Evolutionary conservation across 2,113 vertebrate genomes (phyloP).

Genomic region (Prunella fulvescens): DNA sequence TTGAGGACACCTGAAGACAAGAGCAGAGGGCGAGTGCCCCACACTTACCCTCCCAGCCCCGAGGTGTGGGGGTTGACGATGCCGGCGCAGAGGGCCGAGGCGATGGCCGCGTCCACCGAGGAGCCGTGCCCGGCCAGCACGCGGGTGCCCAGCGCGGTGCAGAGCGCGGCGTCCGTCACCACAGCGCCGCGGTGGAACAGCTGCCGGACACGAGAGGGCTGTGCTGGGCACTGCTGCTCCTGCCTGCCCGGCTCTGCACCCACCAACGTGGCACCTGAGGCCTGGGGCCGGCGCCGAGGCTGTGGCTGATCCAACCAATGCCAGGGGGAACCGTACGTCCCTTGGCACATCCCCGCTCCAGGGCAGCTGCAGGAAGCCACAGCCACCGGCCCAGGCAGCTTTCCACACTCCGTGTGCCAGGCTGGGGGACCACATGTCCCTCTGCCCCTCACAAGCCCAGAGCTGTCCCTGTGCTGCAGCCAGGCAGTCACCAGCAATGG

Average conservation of each 20-base stretch:
- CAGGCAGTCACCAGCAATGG: neutral
- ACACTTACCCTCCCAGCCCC: constrained; percentile 90
- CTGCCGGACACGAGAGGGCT: constrained; percentile 51
- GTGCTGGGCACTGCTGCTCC: neutral
- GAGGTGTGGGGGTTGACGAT: constrained; percentile 91
- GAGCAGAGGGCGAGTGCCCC: accelerated
- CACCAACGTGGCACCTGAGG: neutral
- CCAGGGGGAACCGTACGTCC: accelerated
- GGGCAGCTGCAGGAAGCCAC: neutral
- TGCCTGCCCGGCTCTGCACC: neutral
- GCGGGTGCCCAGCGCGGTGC: constrained; percentile 86
- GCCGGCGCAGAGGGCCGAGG: constrained; percentile 87
- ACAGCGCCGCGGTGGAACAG: constrained; percentile 90
- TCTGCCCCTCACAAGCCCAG: neutral
- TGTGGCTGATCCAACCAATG: neutral
- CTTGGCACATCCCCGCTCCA: neutral
- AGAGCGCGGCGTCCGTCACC: constrained; percentile 88
- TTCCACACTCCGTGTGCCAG: neutral
- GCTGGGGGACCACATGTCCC: accelerated
- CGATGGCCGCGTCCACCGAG: constrained; percentile 91
- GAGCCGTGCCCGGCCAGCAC: constrained; percentile 87
- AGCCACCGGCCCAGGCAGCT: neutral
- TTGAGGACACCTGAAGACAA: neutral
- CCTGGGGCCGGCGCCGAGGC: neutral
- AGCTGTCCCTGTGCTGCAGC: neutral